These are phyloP conservation scores for Bombus affinis DNA, from an alignment of 1,140 invertebrate species.

Conservation along the genomic window DNA sequence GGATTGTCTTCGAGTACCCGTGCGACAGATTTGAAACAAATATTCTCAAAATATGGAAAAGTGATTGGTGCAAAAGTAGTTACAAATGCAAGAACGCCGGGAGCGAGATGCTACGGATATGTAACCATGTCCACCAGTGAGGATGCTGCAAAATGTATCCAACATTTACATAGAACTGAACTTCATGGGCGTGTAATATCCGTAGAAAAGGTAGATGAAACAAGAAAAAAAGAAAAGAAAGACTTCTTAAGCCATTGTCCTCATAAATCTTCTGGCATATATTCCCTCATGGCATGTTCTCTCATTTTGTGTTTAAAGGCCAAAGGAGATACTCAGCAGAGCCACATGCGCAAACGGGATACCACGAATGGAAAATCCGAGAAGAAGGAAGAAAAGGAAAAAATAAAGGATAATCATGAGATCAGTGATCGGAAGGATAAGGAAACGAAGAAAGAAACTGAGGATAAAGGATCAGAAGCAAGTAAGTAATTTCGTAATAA, in stretches of 20 bases:
- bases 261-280: background rate
- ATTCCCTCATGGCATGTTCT: background rate
- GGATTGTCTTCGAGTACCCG: slow-evolving; percentile 93
- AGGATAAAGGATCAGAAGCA: slow-evolving; percentile 73
- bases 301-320: slow-evolving; percentile 65
- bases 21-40: slow-evolving; percentile 95
- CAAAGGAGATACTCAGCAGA: slow-evolving; percentile 79
- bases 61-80: slow-evolving; percentile 98
- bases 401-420: slow-evolving; percentile 76
- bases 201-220: slow-evolving; percentile 90
- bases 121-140: slow-evolving; percentile 95
- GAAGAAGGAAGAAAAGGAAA: slow-evolving; percentile 81
- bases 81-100: slow-evolving; percentile 95
- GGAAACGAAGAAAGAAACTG: slow-evolving; percentile 74
- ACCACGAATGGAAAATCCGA: slow-evolving; percentile 76
- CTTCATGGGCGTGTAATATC: slow-evolving; percentile 96
- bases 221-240: background rate
- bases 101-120: slow-evolving; percentile 96
- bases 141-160: slow-evolving; percentile 95
- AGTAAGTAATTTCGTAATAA: slow-evolving; percentile 62
- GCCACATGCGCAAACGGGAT: slow-evolving; percentile 79
- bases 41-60: slow-evolving; percentile 96
- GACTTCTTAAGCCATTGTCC: too few species aligned
- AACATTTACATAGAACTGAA: slow-evolving; percentile 94
- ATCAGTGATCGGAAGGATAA: slow-evolving; percentile 77